Evolutionary conservation across 2,888 invertebrate species (phyloP).

Genomic region (Trachelus tabidus): DNA sequence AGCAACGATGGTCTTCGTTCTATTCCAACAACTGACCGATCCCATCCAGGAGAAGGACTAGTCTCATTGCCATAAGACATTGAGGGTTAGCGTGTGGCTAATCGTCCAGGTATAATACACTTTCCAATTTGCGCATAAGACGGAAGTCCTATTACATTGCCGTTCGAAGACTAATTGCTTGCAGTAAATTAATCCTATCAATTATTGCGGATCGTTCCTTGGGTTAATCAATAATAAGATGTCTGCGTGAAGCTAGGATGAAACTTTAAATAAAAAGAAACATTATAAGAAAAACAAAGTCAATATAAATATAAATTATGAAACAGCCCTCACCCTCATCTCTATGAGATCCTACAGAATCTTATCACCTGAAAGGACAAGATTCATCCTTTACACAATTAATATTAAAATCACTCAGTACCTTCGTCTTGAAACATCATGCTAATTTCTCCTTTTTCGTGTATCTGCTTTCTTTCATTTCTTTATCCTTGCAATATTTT

Average conservation of each 20-base stretch:
- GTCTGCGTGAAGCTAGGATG: background rate
- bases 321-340: background rate
- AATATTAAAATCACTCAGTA: background rate
- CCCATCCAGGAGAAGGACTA: background rate
- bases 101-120: background rate
- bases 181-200: background rate
- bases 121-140: background rate
- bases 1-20: background rate
- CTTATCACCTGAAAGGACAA: background rate
- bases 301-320: background rate
- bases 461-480: background rate
- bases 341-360: background rate
- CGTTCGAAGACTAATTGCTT: background rate
- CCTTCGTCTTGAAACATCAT: background rate
- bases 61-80: background rate
- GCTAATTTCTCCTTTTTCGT: background rate
- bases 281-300: background rate
- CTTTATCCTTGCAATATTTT: background rate
- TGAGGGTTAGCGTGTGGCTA: background rate
- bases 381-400: background rate
- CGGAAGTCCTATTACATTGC: background rate
- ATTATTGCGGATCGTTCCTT: background rate
- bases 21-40: background rate
- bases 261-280: background rate
- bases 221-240: background rate